Conservation (phyloP, 2,113 vertebrate genomes). For the Paramormyrops kingsleyae region DNA sequence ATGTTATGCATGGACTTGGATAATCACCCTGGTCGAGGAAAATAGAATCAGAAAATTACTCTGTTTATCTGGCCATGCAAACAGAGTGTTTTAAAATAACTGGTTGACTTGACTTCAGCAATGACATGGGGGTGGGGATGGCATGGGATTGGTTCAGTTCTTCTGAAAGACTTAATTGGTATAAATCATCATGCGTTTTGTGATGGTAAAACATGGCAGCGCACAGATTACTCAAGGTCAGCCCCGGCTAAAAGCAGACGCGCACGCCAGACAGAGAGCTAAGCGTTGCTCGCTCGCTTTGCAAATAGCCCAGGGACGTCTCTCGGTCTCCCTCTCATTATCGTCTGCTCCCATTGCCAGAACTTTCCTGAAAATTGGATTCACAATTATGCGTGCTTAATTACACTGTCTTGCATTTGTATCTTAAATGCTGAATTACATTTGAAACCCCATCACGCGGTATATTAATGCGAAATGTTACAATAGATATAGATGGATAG, state of each 20-base stretch:
- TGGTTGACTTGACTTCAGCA: background rate
- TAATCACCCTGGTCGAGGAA: conserved; percentile 26
- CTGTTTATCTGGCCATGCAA: background rate
- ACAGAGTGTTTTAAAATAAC: background rate
- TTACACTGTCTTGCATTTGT: background rate
- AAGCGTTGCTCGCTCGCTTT: background rate
- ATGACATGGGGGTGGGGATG: background rate
- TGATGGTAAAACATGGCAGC: background rate
- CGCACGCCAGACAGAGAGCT: background rate
- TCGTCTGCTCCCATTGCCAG: background rate
- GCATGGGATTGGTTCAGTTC: background rate
- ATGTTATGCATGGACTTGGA: conserved; percentile 37
- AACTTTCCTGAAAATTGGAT: background rate
- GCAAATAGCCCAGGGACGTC: background rate
- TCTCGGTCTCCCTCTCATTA: background rate
- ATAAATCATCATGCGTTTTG: background rate
- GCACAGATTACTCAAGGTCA: background rate
- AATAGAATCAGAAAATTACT: background rate
- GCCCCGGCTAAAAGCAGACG: background rate
- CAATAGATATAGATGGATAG: background rate
- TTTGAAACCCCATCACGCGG: background rate
- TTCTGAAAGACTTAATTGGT: background rate
- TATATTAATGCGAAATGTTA: background rate
- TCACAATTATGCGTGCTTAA: background rate
- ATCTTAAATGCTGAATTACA: background rate